Base-by-base conservation (phyloP, 2,888 invertebrate genomes). In the Harmothoe impar region DNA sequence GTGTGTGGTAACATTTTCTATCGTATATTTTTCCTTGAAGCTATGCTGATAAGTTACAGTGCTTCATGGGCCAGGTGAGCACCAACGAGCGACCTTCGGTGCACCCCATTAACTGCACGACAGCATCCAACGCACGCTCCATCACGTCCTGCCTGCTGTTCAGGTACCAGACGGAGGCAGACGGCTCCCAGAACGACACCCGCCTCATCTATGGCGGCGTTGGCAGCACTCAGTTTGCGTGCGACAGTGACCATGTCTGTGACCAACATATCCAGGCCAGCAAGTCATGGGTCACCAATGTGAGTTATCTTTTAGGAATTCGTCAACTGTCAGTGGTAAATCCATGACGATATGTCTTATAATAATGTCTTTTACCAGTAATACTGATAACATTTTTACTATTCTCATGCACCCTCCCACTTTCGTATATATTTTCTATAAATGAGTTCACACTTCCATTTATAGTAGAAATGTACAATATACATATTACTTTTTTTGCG, bases 171-270 rank as follows among this genome's bases (percentile, higher is more conserved):
- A 86, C 54, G 7, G 56, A 54, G 15, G 54, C 54, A 29, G 56
- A 54, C n/a, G 86, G 86, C 23, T 52, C 54, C 0, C 86, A 86
- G 31, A 29, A 54, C 56, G 86, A 86, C 33, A 86, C 54, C 7
- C 52, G 86, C 12, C 86, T 86, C 15, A 86, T 25, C 29, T 86
- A 54, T 29, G 54, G 54, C 25, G 86, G 86, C 1, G 20, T 56
- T 52, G 86, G 86, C 12, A 29, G 33, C 12, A 29, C n/a, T 20
- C 54, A 54, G 31, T 86, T 86, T 25, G n/a, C 54, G 3, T 86
- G 86, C 20, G 86, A 86, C 56, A 29, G 23, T 23, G 33, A 56
- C 12, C 86, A 86, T 54, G 0, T 52, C 17, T 86, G 86, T 33
- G 33, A 86, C 7, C 29, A 25, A 25, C 20, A 17, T 12, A 31